Base-by-base conservation (phyloP, 2,888 invertebrate species). In the Marronus borbonicus region DNA sequence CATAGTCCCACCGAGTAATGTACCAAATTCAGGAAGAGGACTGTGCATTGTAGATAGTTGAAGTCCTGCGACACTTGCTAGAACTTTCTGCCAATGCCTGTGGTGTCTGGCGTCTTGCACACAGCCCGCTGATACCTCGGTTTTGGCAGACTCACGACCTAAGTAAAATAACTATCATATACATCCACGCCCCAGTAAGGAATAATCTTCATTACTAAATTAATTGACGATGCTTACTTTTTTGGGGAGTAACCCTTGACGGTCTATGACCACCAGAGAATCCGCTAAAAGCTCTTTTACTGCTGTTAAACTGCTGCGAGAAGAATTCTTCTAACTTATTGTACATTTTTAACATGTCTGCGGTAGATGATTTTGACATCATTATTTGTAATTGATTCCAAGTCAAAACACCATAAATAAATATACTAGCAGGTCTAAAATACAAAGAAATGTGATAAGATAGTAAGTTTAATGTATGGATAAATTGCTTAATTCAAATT, bases 321-420 rank as follows among this genome's bases (percentile, higher is more conserved):
- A 99, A 98, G 91, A 99, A 99, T 89, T 98, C 98, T 84, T 98
- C 97, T 50, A 99, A 91, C 86, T 98, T 98, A 81, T 96, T 94
- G 87, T 95, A 97, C 96, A 99, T 98, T 90, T 98, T 99, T 69
- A 98, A 90, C 79, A 99, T 90, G 90, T 99, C 99, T 0, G 97
- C 97, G 0, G 98, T 98, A 1, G 99, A 99, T 69, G 97, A 97
- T 88, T 97, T 96, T 4, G 97, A 97, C 87, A 99, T 98, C 92
- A 99, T 95, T 84, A 99, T 92, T 90, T 99, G 98, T 62, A 99
- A 91, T 86, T 96, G 98, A 87, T 98, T 97, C 99, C 99, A 99
- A 80, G 93, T 93, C 76, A 98, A 91, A 83, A 96, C 96, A 60
- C 97, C 97, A 87, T 98, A 97, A 86, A 97, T 94, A 84, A 98